Conservation (phyloP, 2,888 invertebrate species). For the Chloroclystis v-ata region DNA sequence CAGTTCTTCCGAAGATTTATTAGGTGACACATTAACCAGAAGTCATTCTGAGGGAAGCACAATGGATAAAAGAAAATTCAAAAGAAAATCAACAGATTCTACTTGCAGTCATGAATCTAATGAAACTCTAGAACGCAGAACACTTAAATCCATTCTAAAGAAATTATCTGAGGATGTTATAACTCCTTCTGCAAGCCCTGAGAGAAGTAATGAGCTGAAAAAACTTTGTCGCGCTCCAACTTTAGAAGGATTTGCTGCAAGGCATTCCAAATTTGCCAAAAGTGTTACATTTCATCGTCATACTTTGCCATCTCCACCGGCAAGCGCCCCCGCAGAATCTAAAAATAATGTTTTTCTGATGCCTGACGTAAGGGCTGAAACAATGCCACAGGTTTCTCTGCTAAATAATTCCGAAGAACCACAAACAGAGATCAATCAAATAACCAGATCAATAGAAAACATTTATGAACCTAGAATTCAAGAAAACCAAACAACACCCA, state of each 20-base stretch:
- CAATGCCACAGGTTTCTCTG: constrained; percentile 37
- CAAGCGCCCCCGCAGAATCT: constrained; percentile 63
- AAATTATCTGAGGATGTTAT: constrained; percentile 85
- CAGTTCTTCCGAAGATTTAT: constrained; percentile 78
- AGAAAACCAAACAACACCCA: constrained; percentile 50
- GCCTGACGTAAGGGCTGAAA: constrained; percentile 44
- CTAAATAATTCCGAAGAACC: constrained; percentile 32
- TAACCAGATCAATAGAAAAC: constrained; percentile 32
- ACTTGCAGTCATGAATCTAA: constrained; percentile 77
- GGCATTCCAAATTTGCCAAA: constrained; percentile 92
- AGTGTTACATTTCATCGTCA: constrained; percentile 93
- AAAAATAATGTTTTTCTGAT: constrained; percentile 55
- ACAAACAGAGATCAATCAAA: constrained; percentile 39
- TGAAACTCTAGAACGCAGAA: constrained; percentile 88
- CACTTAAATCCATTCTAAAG: constrained; percentile 90
- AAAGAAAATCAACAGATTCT: constrained; percentile 65
- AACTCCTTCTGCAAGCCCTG: constrained; percentile 64
- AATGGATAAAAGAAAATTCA: constrained; percentile 79
- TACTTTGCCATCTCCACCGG: constrained; percentile 88
- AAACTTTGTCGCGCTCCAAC: constrained; percentile 89
- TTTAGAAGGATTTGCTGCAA: constrained; percentile 91
- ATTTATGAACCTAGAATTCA: constrained; percentile 34
- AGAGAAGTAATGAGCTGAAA: constrained; percentile 79
- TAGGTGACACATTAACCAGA: constrained; percentile 81
- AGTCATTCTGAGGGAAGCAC: constrained; percentile 90